Base-by-base conservation (phyloP, 1,140 invertebrate species). In the Phenacoccus solenopsis region DNA sequence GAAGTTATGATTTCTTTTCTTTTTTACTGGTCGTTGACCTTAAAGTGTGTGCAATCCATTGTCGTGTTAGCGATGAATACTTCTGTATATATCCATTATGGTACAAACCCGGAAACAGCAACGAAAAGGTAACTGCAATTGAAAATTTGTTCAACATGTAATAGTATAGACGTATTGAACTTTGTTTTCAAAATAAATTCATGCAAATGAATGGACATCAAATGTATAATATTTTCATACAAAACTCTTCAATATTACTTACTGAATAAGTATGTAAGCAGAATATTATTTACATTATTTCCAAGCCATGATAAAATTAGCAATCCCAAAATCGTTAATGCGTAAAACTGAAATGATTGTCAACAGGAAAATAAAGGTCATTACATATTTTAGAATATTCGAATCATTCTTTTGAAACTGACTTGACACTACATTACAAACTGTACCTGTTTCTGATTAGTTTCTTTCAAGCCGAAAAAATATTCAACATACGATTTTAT, bases 281-380 rank as follows among this genome's bases (percentile, higher is more conserved):
- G 16, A 10, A 64, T 24, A 64, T 64, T 64, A 25, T 64, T 64
- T 3, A 64, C 59, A 64, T 64, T 64, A 64, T 64, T 64, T 64
- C 59, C 59, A 24, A 64, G 10, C 59, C 59, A 64, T 1, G 59
- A 64, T 24, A 64, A 24, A 27, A 64, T 1, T 16, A 64, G 22
- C 20, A 64, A 24, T 24, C 13, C 59, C 4, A 25, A 64, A 1
- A 64, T 64, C 3, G 25, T 3, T 16, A 10, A 1, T 3, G 21
- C 10, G 16, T 64, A 64, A 27, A 24, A 64, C 59, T 64, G 32
- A 25, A 20, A 59, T 20, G 20, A 59, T 9, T 20, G 21, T 9
- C 16, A 59, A 59, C 56, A 22, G 5, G 4, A 22, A 59, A 9
- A 20, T 7, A 59, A 32, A 49, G 20, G 12, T n/a, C 38, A 9